Evolutionary conservation across 2,888 invertebrate genomes (phyloP), one percentile per base, ranked within the genome.

Genomic region (Anthophora plumipes): DNA sequence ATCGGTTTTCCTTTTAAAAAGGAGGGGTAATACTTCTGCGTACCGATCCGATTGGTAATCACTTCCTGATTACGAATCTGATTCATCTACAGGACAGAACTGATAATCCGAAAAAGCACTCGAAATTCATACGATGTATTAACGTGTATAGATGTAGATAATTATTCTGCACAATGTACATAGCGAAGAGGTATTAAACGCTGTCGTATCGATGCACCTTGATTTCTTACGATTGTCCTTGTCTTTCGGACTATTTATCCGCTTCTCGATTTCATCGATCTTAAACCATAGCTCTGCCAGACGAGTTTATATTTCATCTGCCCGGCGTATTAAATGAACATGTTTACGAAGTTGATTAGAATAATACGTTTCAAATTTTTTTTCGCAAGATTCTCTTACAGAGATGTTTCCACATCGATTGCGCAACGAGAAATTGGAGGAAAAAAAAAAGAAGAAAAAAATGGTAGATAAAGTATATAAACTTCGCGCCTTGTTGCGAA

Each of bases 211-310:
- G 7, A 39, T n/a, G 4, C n/a, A 43, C 66, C 39, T 70, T 52
- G 63, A 48, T 75, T 77, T 57, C 76, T n/a, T 25, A 17, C 31
- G 20, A 11, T 54, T 14, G 64, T 54, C 41, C 78, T 70, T 59
- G 74, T 39, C 52, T 60, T 43, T 20, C 50, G 12, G 41, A 20
- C 25, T n/a, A 52, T 77, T 77, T 73, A 66, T 66, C 64, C 64
- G 43, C 59, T 37, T 74, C 80, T 79, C 80, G 43, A 79, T 79
- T 79, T 78, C 78, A 77, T 77, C 68, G 63, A 69, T 68, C 22
- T 59, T 14, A 12, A 64, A 57, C 11, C 63, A 7, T 46, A 46
- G 37, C 31, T 25, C 12, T 4, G 20, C 31, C 25, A 12, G 8
- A 11, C 55, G 48, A 69, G 70, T 46, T 79, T 70, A 43, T 63